Evolutionary conservation across 1,140 invertebrate species (phyloP), one percentile per base, ranked within the genome.

Genomic region (Tribolium castaneum): DNA sequence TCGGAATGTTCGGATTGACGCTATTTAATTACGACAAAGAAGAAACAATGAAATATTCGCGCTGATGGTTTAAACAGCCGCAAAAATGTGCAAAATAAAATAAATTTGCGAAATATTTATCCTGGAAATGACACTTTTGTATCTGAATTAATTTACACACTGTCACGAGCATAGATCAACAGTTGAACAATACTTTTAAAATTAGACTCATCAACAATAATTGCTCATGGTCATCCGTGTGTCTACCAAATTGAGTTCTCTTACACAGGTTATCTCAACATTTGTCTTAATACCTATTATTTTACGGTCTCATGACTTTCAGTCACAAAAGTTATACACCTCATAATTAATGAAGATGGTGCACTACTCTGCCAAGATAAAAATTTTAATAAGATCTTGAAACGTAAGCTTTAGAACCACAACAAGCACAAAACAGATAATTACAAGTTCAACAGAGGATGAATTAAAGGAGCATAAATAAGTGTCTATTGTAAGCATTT

Each of bases 1-100:
- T 59, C 54, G 19, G 54, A 59, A 59, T 59, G 19, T 59, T 59
- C 30, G 54, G 19, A 59, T 25, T 59, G 54, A 59, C 54, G 54
- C 54, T 25, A 59, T 59, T 59, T 59, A 59, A 59, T 59, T 59
- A 25, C 54, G 9, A 19, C 54, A 45, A 45, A 45, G 39, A 45
- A 45, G 39, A 45, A 45, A 45, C 39, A 45, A 45, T 45, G 39
- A 45, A 45, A 45, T 45, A 45, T n/a, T 10, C 7, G 5, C 39
- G 7, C n/a, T 45, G 7, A 45, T 45, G 39, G 7, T 45, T 45
- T 9, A 45, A 45, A 45, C 9, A 9, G 5, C 39, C 7, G 5
- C 39, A 45, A 45, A 45, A 45, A 10, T 45, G 7, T 9, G 0
- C n/a, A n/a, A 45, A 45, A 45, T 45, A 45, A 45, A 45, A 45